Base-by-base conservation (phyloP, 1,140 invertebrate species). In the Nasonia longicornis region DNA sequence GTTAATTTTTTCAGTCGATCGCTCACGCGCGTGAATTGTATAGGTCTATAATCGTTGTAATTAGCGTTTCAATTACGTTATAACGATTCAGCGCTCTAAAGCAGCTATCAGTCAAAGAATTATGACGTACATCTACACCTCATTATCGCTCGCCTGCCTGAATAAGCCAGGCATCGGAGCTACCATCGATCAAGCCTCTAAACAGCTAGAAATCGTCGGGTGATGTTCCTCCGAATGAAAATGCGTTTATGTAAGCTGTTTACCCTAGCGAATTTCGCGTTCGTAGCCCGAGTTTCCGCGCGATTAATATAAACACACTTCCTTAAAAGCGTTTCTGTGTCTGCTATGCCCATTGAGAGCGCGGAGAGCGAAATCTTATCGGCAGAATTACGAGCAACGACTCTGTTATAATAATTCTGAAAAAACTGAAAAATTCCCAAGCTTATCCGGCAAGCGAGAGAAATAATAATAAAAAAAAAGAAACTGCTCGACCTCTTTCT, bases 61-160 rank as follows among this genome's bases (percentile, higher is more conserved):
- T 74, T 74, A 63, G 3, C 6, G 16, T 74, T 74, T 74, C 72
- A 58, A 74, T 74, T 74, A 74, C 26, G 7, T 31, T 72, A 72
- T 45, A 63, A 20, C 14, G 26, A 6, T 16, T 14, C 48, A 16
- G 3, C 12, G 45, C 26, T 63, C 16, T 29, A 7, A 20, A 58
- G 48, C 26, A 31, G 14, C 10, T 20, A 38, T 74, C 48, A 74
- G 3, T 74, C 72, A 74, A 31, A 63, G 16, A 31, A 26, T 63
- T 74, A 63, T 29, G 22, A 58, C 31, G 22, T 6, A 26, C 72
- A 58, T 35, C 48, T 58, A 74, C 52, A 58, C 16, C 52, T 58
- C 52, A 58, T 58, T 58, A 58, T 20, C 52, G 48, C 16, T 52
- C 48, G 2, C 48, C 16, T n/a, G 45, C 2, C 29, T 31, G 45